A percentile compares a stretch with the other conserved stretches of the same genome.
Evolutionary conservation across 23 tunicate genomes (phyloP).

Genomic region (Halocynthia aurantium): DNA sequence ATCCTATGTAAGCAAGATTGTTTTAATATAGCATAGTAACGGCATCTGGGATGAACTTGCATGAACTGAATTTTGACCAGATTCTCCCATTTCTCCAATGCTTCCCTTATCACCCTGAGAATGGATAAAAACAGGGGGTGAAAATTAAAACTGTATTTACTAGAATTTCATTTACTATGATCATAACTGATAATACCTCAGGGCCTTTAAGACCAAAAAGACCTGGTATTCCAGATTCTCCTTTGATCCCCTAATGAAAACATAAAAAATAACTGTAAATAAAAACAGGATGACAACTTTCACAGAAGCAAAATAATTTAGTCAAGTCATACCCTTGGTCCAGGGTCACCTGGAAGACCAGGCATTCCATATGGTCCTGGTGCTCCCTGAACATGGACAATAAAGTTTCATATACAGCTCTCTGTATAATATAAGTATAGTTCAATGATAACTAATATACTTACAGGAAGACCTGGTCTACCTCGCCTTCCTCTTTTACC

Average conservation of each 20-base stretch:
- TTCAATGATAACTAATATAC: neutral
- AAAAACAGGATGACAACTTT: neutral
- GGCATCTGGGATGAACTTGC: neutral
- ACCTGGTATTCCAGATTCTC: neutral
- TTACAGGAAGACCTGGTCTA: neutral
- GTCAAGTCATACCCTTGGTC: neutral
- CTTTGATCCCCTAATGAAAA: neutral
- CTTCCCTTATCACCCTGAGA: neutral
- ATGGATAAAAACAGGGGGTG: neutral
- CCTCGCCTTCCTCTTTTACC: neutral
- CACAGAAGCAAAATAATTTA: neutral
- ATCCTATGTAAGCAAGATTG: neutral
- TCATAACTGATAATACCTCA: neutral
- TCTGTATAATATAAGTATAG: too few species aligned
- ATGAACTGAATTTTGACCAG: neutral
- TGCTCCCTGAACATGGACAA: neutral
- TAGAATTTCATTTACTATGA: too few species aligned
- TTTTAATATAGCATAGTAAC: neutral
- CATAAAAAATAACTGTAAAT: neutral
- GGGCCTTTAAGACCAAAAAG: neutral
- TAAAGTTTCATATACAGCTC: neutral
- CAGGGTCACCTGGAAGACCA: slow-evolving; percentile 6
- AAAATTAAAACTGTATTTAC: too few species aligned
- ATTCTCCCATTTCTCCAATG: neutral
- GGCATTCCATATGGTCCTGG: slow-evolving; percentile 8